Evolutionary conservation across 2,888 invertebrate genomes (phyloP).

Genomic region (Beris morrisii): DNA sequence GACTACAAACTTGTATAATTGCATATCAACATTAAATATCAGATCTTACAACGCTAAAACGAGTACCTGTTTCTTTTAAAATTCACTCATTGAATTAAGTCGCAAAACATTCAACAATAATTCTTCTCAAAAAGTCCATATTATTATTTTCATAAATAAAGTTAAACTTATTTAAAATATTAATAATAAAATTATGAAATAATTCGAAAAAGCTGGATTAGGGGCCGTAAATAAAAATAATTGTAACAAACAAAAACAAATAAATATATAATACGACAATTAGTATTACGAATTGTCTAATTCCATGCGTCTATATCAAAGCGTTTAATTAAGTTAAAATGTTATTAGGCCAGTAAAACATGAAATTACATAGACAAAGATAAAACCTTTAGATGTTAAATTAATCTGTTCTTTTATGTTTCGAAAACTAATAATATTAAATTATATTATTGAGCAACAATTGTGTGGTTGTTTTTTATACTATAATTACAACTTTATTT

Average conservation of each 20-base stretch:
- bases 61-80: no score
- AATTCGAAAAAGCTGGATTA: constrained; percentile 37
- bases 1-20: no score
- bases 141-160: no score
- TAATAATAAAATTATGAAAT: constrained; percentile 16
- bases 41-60: no score
- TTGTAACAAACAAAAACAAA: constrained; percentile 29
- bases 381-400: neutral
- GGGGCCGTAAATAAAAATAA: constrained; percentile 37
- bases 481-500: no score
- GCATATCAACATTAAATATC: no score
- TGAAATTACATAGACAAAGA: neutral
- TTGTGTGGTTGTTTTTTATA: no score
- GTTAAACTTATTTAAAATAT: neutral
- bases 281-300: neutral
- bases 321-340: constrained; percentile 33
- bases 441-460: no score
- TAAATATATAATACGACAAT: constrained; percentile 3
- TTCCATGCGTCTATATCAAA: neutral
- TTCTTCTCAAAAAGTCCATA: no score
- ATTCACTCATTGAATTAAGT: no score
- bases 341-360: constrained; percentile 25
- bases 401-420: neutral
- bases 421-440: no score
- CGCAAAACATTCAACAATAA: no score